Evolutionary conservation across 37 sponge, comb jelly and placozoan genomes (phyloP).

Genomic region (Eunapius fragilis): DNA sequence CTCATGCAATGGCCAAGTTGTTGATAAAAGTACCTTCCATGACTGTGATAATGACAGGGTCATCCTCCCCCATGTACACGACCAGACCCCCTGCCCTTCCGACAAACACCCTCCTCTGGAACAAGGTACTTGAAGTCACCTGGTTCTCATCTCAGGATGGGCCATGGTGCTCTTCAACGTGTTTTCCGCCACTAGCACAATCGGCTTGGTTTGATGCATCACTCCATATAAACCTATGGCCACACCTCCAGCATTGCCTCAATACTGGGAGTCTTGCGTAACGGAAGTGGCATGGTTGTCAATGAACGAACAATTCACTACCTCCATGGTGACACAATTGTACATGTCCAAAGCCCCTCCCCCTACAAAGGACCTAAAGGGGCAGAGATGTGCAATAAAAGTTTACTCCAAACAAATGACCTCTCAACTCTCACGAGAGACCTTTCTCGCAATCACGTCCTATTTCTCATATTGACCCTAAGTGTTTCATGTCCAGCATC

Average conservation of each 20-base stretch:
- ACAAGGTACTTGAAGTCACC: neutral
- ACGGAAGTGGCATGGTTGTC: conserved; percentile 11
- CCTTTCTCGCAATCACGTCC: no score
- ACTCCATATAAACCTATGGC: conserved; percentile 2
- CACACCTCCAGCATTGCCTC: conserved; percentile 20
- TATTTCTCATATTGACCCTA: no score
- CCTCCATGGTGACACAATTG: neutral
- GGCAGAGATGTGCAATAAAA: no score
- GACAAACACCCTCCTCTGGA: conserved; percentile 1
- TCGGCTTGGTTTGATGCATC: neutral
- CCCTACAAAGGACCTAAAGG: neutral
- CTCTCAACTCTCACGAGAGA: no score
- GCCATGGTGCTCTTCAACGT: conserved; percentile 18
- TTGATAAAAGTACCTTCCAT: conserved; percentile 9
- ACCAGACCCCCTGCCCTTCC: conserved; percentile 19
- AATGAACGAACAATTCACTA: neutral
- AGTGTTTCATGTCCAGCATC: no score
- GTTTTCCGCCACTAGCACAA: conserved; percentile 5
- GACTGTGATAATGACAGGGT: neutral
- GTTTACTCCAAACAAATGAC: no score
- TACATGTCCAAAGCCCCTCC: conserved; percentile 15
- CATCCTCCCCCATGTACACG: neutral
- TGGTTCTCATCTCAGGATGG: neutral
- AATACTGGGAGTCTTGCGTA: neutral
- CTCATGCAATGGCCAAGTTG: conserved; percentile 14